phyloP scores from a whole-genome alignment of 2,113 vertebrate genomes.

The Vulpes vulpes region DNA sequence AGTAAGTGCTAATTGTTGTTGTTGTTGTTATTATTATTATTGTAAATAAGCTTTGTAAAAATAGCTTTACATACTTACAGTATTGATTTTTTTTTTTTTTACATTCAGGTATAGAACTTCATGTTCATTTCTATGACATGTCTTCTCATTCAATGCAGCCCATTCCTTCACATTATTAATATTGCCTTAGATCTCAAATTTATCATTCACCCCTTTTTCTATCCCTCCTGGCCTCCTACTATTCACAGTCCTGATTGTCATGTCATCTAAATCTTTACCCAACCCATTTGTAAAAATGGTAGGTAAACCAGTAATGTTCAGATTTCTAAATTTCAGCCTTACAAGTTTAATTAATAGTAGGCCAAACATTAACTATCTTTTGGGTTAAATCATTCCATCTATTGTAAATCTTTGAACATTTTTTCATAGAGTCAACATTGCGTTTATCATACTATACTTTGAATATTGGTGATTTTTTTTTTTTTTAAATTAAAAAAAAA shows the following conservation, averaged over 20 bases:
- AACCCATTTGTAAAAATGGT: neutral
- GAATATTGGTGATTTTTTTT: conserved; percentile 15
- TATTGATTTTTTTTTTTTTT: neutral
- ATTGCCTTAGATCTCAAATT: neutral
- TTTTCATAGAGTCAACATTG: neutral
- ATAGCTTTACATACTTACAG: neutral
- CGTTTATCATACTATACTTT: neutral
- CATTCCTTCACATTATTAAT: neutral
- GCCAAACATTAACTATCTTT: neutral
- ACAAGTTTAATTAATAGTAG: neutral
- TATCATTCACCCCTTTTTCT: neutral
- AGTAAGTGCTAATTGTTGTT: neutral
- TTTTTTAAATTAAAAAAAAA: no score
- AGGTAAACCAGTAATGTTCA: neutral
- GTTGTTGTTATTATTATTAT: neutral
- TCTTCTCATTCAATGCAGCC: conserved; percentile 18
- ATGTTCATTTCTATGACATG: neutral
- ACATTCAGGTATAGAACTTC: neutral
- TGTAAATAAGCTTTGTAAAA: neutral
- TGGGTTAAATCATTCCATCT: neutral
- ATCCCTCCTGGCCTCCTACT: neutral
- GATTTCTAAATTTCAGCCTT: neutral
- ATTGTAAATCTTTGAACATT: neutral
- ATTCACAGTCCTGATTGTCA: neutral
- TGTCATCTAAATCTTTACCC: neutral